Conservation (phyloP, 30 jellyfish, hydroid and myxozoan species). For the Calvadosia cruxmelitensis region DNA sequence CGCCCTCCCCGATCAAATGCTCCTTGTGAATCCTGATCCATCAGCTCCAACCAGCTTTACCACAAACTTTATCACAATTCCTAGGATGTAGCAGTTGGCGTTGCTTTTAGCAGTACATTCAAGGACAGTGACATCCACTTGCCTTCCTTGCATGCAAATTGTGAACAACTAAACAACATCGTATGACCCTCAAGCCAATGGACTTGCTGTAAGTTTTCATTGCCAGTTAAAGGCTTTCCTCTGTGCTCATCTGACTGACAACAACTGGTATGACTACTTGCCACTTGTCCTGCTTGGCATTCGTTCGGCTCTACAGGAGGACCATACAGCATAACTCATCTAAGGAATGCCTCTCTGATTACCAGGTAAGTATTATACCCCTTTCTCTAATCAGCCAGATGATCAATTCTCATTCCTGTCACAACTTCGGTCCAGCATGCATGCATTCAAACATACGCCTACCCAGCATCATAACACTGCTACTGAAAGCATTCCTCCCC, state of each 20-base stretch:
- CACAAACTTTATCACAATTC: too few relatives aligned
- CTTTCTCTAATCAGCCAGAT: neutral
- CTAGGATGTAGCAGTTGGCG: too few relatives aligned
- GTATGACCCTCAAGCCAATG: conserved; percentile 29
- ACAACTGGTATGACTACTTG: conserved; percentile 20
- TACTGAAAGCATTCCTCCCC: conserved; percentile 3
- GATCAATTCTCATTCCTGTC: too few relatives aligned
- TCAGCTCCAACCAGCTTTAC: too few relatives aligned
- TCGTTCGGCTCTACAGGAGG: conserved; percentile 17
- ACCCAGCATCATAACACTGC: conserved; percentile 8
- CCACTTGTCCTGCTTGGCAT: conserved; percentile 23
- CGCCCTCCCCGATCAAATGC: too few relatives aligned
- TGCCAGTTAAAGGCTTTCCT: conserved; percentile 8
- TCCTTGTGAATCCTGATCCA: too few relatives aligned
- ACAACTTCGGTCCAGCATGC: too few relatives aligned
- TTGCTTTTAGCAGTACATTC: too few relatives aligned
- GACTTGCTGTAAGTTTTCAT: too few relatives aligned
- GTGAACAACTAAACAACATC: conserved; percentile 13
- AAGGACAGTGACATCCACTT: too few relatives aligned
- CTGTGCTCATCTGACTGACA: conserved; percentile 9
- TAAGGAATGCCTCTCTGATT: conserved; percentile 18
- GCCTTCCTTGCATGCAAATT: too few relatives aligned
- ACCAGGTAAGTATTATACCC: conserved; percentile 10
- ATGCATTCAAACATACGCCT: too few relatives aligned
- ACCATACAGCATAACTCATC: conserved; percentile 31